These are phyloP conservation scores for Hemitrygon akajei DNA, from an alignment of 2,797 vertebrate species.

Conservation along the genomic window DNA sequence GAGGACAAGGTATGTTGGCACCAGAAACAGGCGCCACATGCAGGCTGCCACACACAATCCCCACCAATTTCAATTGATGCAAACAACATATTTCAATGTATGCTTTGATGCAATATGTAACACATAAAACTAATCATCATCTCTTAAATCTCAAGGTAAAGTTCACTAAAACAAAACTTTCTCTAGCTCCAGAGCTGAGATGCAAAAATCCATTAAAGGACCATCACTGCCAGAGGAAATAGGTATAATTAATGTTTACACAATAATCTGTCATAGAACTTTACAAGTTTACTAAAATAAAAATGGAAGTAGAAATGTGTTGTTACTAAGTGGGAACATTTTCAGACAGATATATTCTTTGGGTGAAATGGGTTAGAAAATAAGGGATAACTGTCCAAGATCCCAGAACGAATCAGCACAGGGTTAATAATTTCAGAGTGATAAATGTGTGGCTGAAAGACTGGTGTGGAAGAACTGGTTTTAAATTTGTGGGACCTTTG, in stretches of 20 bases:
- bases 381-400: neutral
- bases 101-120: no score
- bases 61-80: no score
- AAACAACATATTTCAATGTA: no score
- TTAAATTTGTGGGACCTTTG: no score
- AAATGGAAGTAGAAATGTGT: neutral
- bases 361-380: neutral
- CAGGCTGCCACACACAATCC: no score
- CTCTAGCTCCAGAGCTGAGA: neutral
- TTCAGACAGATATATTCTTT: neutral
- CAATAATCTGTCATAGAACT: neutral
- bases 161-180: neutral
- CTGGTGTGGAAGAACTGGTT: no score
- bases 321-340: neutral
- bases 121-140: no score
- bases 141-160: neutral
- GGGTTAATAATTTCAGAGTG: no score
- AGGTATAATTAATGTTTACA: neutral
- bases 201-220: neutral
- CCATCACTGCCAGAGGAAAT: neutral
- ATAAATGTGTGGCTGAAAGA: no score
- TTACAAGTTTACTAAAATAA: neutral
- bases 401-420: neutral
- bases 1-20: no score
- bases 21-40: no score